phyloP scores from a whole-genome alignment of 2,113 vertebrate genomes.

The Hemibagrus wyckioides region DNA sequence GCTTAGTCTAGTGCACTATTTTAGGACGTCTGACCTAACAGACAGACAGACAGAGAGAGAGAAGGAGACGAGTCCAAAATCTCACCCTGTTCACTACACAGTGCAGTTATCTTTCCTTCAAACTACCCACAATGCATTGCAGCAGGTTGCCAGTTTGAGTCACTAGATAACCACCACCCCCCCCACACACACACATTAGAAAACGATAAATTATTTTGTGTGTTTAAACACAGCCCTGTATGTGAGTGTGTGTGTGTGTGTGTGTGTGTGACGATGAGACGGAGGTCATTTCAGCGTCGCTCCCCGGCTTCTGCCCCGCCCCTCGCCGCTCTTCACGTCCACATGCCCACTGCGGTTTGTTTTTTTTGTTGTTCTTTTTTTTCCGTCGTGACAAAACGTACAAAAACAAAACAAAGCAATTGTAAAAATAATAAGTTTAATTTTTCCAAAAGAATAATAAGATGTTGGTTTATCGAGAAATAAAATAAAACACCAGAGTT shows the following conservation, averaged over 20 bases:
- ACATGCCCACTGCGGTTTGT: background rate
- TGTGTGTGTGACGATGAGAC: background rate
- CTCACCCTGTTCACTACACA: constrained; percentile 1
- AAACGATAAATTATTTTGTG: too few relatives aligned
- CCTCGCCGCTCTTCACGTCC: background rate
- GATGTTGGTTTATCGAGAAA: background rate
- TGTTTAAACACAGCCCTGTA: background rate
- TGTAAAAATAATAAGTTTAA: background rate
- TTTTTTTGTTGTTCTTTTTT: too few relatives aligned
- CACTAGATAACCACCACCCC: too few relatives aligned
- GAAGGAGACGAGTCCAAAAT: background rate
- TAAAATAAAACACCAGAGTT: constrained; percentile 45
- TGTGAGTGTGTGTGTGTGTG: background rate
- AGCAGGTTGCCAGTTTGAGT: constrained; percentile 19
- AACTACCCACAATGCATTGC: background rate
- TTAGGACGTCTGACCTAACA: background rate
- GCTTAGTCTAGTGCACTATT: background rate
- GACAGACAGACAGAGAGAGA: background rate
- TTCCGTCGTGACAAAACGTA: background rate
- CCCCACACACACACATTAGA: too few relatives aligned
- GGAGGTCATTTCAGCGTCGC: background rate
- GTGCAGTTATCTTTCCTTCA: background rate
- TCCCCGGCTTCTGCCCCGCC: background rate
- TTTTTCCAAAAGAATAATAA: background rate
- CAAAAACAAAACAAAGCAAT: constrained; percentile 13